phyloP scores from a whole-genome alignment of 2,113 vertebrate genomes.

The Spizaetus ornatus region DNA sequence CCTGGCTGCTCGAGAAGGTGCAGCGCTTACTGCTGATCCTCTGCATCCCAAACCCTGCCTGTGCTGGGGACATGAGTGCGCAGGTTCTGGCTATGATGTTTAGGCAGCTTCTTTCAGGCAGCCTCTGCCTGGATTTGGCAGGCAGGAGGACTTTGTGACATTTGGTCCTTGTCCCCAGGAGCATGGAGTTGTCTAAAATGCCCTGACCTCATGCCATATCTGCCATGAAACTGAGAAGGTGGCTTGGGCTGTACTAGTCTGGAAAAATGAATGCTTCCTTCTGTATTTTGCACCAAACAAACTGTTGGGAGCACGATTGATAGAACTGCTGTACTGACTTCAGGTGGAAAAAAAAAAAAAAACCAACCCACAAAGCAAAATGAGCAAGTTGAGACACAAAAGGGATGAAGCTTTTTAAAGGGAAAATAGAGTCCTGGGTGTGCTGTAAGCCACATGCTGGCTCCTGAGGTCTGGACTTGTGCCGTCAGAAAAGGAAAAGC shows the following conservation, averaged over 20 bases:
- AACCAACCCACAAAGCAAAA: neutral
- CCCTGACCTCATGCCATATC: neutral
- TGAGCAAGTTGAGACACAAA: neutral
- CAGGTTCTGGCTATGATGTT: neutral
- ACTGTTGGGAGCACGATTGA: neutral
- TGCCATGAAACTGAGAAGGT: neutral
- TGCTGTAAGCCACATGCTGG: neutral
- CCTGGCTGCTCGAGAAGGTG: fast-evolving
- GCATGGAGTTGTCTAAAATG: neutral
- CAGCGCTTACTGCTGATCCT: neutral
- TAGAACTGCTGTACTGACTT: neutral
- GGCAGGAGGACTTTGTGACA: neutral
- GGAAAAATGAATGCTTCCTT: neutral
- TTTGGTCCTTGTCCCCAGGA: neutral
- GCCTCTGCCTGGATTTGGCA: neutral
- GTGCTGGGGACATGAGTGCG: neutral
- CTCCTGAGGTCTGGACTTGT: neutral
- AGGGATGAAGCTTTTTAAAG: neutral
- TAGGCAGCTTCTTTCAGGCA: neutral
- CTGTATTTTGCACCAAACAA: neutral
- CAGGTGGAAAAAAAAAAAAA: neutral
- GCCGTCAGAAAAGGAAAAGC: neutral
- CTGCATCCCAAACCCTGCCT: neutral
- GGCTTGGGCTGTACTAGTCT: neutral
- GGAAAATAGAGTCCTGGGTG: neutral